These are phyloP conservation scores for Nemurella pictetii DNA, from an alignment of 2,888 invertebrate species.

Conservation along the genomic window DNA sequence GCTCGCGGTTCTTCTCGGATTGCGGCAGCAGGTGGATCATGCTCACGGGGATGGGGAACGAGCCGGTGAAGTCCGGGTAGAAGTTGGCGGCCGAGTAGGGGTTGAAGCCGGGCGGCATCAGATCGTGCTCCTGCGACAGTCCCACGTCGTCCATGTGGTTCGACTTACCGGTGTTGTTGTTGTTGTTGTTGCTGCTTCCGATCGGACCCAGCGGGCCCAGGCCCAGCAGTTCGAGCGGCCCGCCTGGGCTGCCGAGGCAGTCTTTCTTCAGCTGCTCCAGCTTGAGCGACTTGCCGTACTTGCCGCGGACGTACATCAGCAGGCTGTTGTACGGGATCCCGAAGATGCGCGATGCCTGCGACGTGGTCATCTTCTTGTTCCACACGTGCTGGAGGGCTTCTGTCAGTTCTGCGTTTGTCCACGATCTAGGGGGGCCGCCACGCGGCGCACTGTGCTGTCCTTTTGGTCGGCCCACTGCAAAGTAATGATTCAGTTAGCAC, in stretches of 20 bases:
- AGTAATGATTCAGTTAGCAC: neutral
- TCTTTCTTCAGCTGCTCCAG: constrained; percentile 85
- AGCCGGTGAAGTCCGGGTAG: constrained; percentile 78
- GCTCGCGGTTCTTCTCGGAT: constrained; percentile 70
- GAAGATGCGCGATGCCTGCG: constrained; percentile 86
- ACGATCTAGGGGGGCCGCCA: constrained; percentile 87
- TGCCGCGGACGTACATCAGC: constrained; percentile 89
- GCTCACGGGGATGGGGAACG: constrained; percentile 81
- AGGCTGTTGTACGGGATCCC: constrained; percentile 93
- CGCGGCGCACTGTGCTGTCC: constrained; percentile 90
- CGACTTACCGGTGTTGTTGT: constrained; percentile 53
- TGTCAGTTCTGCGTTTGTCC: constrained; percentile 90
- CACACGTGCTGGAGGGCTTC: constrained; percentile 92
- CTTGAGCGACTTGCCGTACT: constrained; percentile 90
- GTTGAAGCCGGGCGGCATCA: constrained; percentile 64
- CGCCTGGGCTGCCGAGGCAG: constrained; percentile 77
- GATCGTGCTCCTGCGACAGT: constrained; percentile 39
- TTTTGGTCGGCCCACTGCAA: constrained; percentile 76
- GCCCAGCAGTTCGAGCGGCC: constrained; percentile 67
- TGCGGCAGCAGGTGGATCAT: constrained; percentile 84
- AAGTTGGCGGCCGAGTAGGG: constrained; percentile 67
- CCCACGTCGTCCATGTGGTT: constrained; percentile 37
- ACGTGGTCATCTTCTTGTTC: constrained; percentile 94
- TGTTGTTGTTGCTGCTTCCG: constrained; percentile 53
- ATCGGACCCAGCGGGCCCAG: constrained; percentile 54